These are phyloP conservation scores for Menidia beryllina DNA, from an alignment of 2,113 vertebrate genomes.

Conservation along the genomic window DNA sequence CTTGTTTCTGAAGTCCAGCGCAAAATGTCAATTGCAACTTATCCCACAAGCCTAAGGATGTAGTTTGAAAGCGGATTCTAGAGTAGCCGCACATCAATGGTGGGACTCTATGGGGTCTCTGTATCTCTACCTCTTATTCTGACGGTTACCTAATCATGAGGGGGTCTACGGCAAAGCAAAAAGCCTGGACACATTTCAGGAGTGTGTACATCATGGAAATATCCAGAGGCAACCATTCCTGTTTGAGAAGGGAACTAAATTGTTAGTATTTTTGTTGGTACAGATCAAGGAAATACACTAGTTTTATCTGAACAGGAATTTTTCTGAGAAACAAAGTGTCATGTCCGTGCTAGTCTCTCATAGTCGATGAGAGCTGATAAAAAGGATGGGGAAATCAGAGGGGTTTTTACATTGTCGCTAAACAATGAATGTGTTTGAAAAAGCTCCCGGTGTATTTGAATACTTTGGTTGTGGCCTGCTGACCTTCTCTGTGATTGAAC, in stretches of 20 bases:
- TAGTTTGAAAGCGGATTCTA: slow-evolving; percentile 82
- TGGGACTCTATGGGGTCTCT: slow-evolving; percentile 67
- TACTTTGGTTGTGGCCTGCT: not conserved
- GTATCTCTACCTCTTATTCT: slow-evolving; percentile 44
- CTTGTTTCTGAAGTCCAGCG: slow-evolving; percentile 84
- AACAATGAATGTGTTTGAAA: not conserved
- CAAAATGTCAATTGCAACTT: slow-evolving; percentile 88
- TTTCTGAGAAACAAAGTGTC: slow-evolving; percentile 55
- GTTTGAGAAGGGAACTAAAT: slow-evolving; percentile 23
- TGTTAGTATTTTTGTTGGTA: slow-evolving; percentile 20
- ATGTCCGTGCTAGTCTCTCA: slow-evolving; percentile 28
- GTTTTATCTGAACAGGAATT: slow-evolving; percentile 28
- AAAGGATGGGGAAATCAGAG: slow-evolving; percentile 46
- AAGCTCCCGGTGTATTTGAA: slow-evolving; percentile 8
- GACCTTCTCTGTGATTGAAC: not conserved
- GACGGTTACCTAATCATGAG: slow-evolving; percentile 13
- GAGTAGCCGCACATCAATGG: slow-evolving; percentile 76
- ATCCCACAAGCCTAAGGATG: slow-evolving; percentile 81
- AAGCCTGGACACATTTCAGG: slow-evolving; percentile 13
- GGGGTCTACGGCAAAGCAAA: slow-evolving; percentile 10
- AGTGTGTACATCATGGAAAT: slow-evolving; percentile 30
- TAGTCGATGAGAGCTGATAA: not conserved
- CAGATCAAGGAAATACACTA: slow-evolving; percentile 49
- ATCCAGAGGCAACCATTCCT: not conserved
- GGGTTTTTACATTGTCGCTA: slow-evolving; percentile 9